Evolutionary conservation across 2,113 vertebrate genomes (phyloP).

Genomic region (Felis chaus): DNA sequence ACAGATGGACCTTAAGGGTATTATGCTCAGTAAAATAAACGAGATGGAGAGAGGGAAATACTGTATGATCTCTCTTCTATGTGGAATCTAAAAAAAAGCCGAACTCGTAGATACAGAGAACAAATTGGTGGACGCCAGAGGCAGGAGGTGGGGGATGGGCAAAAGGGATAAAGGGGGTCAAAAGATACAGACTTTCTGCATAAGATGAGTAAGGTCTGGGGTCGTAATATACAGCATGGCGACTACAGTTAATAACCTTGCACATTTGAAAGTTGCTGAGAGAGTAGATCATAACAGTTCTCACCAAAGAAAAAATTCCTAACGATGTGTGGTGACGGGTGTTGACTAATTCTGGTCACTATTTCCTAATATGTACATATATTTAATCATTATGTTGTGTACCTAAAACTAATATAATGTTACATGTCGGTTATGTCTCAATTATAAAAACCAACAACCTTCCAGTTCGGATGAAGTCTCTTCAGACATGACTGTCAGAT

Average conservation of each 20-base stretch:
- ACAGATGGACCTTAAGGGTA: not conserved
- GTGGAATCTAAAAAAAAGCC: not conserved
- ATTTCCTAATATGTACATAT: not conserved
- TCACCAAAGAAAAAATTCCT: not conserved
- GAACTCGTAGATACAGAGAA: not conserved
- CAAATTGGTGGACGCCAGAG: not conserved
- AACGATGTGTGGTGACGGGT: not conserved
- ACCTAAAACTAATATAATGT: not conserved
- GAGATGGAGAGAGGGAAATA: not conserved
- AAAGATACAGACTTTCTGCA: not conserved
- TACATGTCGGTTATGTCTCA: not conserved
- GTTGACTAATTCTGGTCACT: not conserved
- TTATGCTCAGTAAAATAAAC: not conserved
- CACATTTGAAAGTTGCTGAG: not conserved
- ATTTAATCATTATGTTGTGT: too few relatives aligned
- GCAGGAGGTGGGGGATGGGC: not conserved
- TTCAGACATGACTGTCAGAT: not conserved
- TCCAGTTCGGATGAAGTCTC: not conserved
- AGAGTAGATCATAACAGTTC: not conserved
- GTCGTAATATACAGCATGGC: accelerated
- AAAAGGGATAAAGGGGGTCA: not conserved
- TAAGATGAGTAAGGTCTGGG: not conserved
- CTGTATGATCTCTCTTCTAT: not conserved
- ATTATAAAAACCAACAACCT: not conserved
- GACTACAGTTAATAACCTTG: not conserved